Evolutionary conservation across 2,888 invertebrate species (phyloP), one percentile per base, ranked within the genome.

Genomic region (Melipona beecheii): DNA sequence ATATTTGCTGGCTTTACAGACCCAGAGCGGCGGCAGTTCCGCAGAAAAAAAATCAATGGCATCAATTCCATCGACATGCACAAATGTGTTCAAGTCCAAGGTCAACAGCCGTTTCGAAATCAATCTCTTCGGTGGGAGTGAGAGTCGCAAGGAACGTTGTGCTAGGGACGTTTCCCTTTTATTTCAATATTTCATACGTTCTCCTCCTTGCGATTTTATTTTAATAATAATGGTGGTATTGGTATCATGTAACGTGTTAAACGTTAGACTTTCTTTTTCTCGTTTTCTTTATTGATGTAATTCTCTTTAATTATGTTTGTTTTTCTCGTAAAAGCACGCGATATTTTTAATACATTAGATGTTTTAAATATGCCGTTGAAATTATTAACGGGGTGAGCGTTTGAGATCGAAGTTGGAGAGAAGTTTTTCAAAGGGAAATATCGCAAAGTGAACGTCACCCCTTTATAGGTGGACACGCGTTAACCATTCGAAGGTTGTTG

Each of bases 1-100:
- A 58, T 58, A 58, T 15, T 58, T 15, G 56, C 24, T 24, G 13
- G n/a, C 56, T 58, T 58, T 58, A n/a, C 56, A 58, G 56, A 58
- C 56, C 24, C 56, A 58, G n/a, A 58, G 56, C 56, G n/a, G 56
- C 24, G 24, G 60, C 27, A 27, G 27, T 19, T 17, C 27, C 60
- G 60, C 4, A 60, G 36, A 65, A 65, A 15, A 71, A 64, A 49
- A 77, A 52, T 80, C 80, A 81, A 81, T 81, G 85, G 69, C 84
- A 75, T 75, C 74, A 75, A 75, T 75, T 75, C 74, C 74, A 75
- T 75, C 74, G 74, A 75, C 75, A 66, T 58, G 75, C 83, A 83
- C 76, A 72, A 83, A 83, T 82, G 81, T 86, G 85, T 78, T 86
- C 86, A 82, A 86, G 86, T 86, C 78, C 86, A 85, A 86, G 86